Evolutionary conservation across 2,113 vertebrate species (phyloP), one percentile per base, ranked within the genome.

Genomic region (Myotis yumanensis): DNA sequence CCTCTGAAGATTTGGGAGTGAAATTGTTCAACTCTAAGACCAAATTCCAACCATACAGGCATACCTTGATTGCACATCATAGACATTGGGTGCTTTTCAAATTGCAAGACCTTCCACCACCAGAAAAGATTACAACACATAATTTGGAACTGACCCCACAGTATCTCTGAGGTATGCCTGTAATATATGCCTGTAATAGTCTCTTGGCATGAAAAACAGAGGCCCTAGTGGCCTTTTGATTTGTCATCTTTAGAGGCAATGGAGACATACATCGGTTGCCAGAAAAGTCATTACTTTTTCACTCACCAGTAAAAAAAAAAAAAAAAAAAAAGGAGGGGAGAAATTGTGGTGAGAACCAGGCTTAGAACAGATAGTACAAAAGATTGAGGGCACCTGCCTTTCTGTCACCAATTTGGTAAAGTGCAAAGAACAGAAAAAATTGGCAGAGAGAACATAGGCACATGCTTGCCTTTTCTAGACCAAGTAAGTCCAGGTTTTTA

Each of bases 211-310:
- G 57, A 87, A 90, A 92, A 57, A 18, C 10, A 46, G 48, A 15
- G 6, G 20, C 51, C 52, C 16, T 12, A 3, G 37, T 59, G n/a
- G 17, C 40, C 28, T 88, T 90, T 75, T 8, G 51, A 85, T 68
- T 52, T 76, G 9, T 69, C 52, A 16, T 87, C 59, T 66, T 89
- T 52, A 54, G 48, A 52, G 16, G 59, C 52, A 54, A n/a, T n/a
- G 23, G 54, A 89, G 48, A 85, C 11, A 52, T 15, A 28, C 0
- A 14, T 79, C 7, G 0, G 43, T 95, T 92, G 25, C 43, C 37
- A 85, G 86, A 79, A 57, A 92, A 95, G 59, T 90, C 71, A 69
- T 66, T 51, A 72, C 14, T 87, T 94, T 46, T 92, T 85, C 59
- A 69, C 11, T 92, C 22, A 18, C 20, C n/a, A 75, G 79, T 12